Evolutionary conservation across 2,888 invertebrate genomes (phyloP), one percentile per base, ranked within the genome.

Genomic region (Caenorhabditis sulstoni): DNA sequence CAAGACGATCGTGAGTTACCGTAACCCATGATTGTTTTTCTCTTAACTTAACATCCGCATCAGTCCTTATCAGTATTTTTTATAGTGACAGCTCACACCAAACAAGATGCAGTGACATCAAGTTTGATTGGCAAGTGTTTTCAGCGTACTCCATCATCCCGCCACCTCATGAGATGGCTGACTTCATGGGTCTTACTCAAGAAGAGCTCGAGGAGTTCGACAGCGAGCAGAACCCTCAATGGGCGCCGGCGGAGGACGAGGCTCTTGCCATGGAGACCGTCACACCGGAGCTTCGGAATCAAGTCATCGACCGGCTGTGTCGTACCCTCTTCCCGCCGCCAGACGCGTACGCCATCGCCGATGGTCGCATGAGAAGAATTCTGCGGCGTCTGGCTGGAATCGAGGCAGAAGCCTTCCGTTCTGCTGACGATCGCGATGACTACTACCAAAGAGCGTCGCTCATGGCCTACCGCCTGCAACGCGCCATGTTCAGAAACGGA

Each of bases 291-390:
- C 44, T 73, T 4, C 64, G 73, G 0, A 8, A 9, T 0, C 9
- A 23, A 12, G 61, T 73, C 2, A 20, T 65, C 8, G 64, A 57
- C 12, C 64, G 50, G 29, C 44, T 73, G 0, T 57, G 50, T 7
- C 5, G 35, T 3, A 44, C 58, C 50, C 64, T 73, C 11, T 73
- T 73, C 58, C 73, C 73, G n/a, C 35, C 73, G 0, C 73, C 73
- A 1, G 64, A 73, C 44, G 20, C 49, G 14, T 55, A 39, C 35
- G 64, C 73, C 7, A 29, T 53, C 9, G 4, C 22, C 5, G 73
- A 73, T 20, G 73, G 73, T 5, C 45, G 73, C 4, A 73, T 73
- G 73, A 58, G 55, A 14, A 44, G 3, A 1, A 64, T 73, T 9
- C 49, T 39, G 8, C 14, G 12, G 4, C 39, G 64, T n/a, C 14